Evolutionary conservation across 2,797 vertebrate species (phyloP).

Genomic region (Rousettus madagascariensis): DNA sequence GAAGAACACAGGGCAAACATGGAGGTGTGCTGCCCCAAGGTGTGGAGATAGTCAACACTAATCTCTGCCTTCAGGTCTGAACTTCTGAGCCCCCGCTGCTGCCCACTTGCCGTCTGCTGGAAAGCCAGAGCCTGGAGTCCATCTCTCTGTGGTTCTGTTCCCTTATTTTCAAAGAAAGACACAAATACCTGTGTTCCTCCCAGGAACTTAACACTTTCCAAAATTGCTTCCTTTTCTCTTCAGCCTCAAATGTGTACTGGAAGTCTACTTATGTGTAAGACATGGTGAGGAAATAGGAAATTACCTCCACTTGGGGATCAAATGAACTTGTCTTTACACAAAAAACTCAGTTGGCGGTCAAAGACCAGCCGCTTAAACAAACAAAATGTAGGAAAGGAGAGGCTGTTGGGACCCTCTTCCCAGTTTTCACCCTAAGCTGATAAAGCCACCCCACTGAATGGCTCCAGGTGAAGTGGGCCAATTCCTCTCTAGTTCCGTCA

Average conservation of each 20-base stretch:
- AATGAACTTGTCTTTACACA: constrained; percentile 35
- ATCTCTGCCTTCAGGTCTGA: constrained; percentile 1
- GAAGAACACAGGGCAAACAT: neutral
- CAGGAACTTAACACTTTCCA: neutral
- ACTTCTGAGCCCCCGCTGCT: neutral
- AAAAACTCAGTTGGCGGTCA: constrained; percentile 32
- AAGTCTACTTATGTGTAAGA: neutral
- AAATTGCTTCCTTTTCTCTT: neutral
- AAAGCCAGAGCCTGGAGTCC: neutral
- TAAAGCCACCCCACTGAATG: neutral
- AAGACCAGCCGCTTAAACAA: constrained; percentile 26
- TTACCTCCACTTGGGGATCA: constrained; percentile 4
- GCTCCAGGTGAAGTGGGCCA: neutral
- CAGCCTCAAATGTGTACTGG: neutral
- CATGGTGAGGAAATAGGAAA: neutral
- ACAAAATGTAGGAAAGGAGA: constrained; percentile 36
- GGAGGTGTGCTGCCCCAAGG: neutral
- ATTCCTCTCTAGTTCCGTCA: constrained; percentile 2
- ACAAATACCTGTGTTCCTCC: neutral
- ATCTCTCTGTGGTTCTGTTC: neutral
- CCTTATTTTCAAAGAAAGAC: constrained; percentile 31
- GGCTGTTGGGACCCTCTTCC: neutral
- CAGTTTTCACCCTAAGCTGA: neutral
- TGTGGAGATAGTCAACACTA: neutral
- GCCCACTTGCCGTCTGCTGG: neutral